Conservation (phyloP, 2,797 vertebrate genomes). For the Mormyrops attenuatus region DNA sequence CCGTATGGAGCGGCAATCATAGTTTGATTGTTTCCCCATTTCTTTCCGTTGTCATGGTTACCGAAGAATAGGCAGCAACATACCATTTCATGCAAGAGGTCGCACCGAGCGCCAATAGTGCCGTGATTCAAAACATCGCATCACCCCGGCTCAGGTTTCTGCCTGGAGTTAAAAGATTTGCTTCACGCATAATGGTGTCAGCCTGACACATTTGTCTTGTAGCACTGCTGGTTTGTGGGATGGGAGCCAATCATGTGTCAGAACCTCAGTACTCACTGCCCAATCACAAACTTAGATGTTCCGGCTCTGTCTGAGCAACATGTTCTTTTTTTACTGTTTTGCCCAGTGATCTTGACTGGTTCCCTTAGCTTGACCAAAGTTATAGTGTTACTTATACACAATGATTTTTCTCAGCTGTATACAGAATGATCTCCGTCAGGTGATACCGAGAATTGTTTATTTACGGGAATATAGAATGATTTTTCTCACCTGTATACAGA, state of each 20-base stretch:
- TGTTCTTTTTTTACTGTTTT: background rate
- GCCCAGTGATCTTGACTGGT: background rate
- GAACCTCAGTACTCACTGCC: background rate
- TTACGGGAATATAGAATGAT: background rate
- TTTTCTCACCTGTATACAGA: background rate
- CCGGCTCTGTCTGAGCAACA: background rate
- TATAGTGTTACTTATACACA: background rate
- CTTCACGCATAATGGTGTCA: background rate
- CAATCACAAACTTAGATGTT: background rate
- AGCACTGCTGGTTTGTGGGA: background rate
- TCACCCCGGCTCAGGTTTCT: background rate
- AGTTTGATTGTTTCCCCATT: slow-evolving; percentile 14
- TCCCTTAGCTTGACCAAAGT: background rate
- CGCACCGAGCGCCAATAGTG: background rate
- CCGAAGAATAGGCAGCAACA: background rate
- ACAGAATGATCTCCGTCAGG: background rate
- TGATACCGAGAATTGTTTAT: background rate
- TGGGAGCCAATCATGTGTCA: background rate
- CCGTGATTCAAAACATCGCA: background rate
- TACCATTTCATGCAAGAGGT: background rate
- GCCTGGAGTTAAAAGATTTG: background rate
- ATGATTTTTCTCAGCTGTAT: background rate
- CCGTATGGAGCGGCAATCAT: slow-evolving; percentile 5
- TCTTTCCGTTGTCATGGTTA: slow-evolving; percentile 10
- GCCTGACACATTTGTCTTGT: background rate